These are phyloP conservation scores for Leptodactylus fallax DNA, from an alignment of 2,797 vertebrate species.

Conservation along the genomic window DNA sequence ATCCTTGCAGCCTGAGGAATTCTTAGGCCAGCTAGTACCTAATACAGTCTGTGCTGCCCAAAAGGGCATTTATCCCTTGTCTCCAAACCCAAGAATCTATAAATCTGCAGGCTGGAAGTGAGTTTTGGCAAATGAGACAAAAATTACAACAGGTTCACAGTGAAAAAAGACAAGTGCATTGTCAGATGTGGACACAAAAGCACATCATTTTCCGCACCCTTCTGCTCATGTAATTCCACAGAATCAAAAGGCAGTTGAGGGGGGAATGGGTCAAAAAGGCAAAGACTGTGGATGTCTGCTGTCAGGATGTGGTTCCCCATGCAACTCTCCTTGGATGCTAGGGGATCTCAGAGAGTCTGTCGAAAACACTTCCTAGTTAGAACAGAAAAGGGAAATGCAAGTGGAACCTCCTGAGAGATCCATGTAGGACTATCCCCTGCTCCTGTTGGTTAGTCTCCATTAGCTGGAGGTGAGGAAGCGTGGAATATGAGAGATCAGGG, in stretches of 20 bases:
- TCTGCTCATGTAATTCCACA: conserved; percentile 18
- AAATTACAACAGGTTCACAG: conserved; percentile 57
- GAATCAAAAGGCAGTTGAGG: conserved; percentile 47
- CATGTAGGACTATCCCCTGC: background rate
- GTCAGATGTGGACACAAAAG: conserved; percentile 26
- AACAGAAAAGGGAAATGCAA: conserved; percentile 36
- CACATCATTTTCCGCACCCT: conserved; percentile 37
- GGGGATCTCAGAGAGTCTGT: conserved; percentile 51
- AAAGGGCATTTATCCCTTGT: conserved; percentile 22
- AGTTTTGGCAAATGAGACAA: conserved; percentile 62
- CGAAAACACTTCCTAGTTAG: conserved; percentile 43
- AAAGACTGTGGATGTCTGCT: conserved; percentile 38
- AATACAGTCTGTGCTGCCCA: conserved; percentile 43
- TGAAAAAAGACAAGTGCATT: conserved; percentile 53
- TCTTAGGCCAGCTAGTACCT: conserved; percentile 53
- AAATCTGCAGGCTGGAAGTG: conserved; percentile 43
- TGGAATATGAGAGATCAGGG: background rate
- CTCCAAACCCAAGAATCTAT: conserved; percentile 32
- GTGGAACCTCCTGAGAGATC: conserved; percentile 9
- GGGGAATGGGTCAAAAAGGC: conserved; percentile 33
- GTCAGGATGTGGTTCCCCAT: conserved; percentile 49
- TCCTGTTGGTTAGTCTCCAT: conserved; percentile 28
- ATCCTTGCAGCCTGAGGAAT: conserved; percentile 48
- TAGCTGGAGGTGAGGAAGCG: background rate
- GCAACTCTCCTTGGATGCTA: conserved; percentile 41